A percentile compares a stretch with the other conserved stretches of the same genome.
Conservation (phyloP, 2,113 vertebrate species). For the Physeter macrocephalus region DNA sequence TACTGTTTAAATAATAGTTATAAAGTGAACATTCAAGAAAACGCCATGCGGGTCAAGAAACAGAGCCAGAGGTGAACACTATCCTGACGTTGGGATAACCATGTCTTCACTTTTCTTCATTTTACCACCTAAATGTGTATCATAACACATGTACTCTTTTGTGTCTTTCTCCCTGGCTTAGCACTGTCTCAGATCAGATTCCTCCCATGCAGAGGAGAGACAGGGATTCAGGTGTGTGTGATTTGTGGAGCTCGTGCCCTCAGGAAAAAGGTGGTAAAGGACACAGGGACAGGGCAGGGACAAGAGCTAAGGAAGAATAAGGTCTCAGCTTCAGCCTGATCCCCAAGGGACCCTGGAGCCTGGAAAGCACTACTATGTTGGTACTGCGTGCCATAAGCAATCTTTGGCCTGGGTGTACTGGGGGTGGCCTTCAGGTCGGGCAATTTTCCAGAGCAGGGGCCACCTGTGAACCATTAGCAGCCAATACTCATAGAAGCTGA, state of each 20-base stretch:
- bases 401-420: neutral
- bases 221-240: neutral
- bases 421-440: neutral
- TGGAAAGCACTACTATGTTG: neutral
- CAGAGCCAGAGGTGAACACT: neutral
- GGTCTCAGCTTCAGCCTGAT: neutral
- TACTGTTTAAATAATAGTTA: neutral
- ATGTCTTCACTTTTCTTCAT: neutral
- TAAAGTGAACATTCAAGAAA: neutral
- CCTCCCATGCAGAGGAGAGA: neutral
- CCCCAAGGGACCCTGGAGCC: neutral
- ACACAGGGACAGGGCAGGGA: neutral
- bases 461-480: neutral
- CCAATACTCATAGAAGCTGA: neutral
- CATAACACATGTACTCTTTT: neutral
- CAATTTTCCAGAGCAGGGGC: neutral
- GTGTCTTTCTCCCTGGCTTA: neutral
- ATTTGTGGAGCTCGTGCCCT: neutral
- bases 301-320: neutral
- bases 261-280: neutral
- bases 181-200: neutral
- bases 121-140: neutral
- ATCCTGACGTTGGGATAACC: neutral
- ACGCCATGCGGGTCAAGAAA: neutral
- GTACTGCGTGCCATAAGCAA: neutral